Evolutionary conservation across 2,888 invertebrate species (phyloP).

Genomic region (Heliconius aoede): DNA sequence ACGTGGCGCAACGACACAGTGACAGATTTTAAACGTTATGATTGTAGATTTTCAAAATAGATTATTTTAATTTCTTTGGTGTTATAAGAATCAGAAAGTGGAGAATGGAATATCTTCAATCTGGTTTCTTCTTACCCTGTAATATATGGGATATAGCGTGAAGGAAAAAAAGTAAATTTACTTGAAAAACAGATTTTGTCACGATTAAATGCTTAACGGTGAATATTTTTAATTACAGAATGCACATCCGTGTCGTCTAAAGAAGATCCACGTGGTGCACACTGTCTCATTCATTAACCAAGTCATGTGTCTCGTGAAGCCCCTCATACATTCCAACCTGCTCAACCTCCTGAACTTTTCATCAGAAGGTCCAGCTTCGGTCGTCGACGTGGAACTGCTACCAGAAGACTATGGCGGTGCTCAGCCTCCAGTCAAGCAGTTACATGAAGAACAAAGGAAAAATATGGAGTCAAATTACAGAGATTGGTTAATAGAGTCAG

Average conservation of each 20-base stretch:
- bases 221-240: slow-evolving; percentile 76
- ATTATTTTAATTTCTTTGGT: neutral
- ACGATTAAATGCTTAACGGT: too few species aligned
- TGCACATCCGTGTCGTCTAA: slow-evolving; percentile 86
- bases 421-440: slow-evolving; percentile 75
- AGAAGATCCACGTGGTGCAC: slow-evolving; percentile 86
- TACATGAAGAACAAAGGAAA: slow-evolving; percentile 83
- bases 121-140: too few species aligned
- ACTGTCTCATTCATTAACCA: slow-evolving; percentile 87
- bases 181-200: too few species aligned
- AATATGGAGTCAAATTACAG: slow-evolving; percentile 84
- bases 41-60: neutral
- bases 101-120: too few species aligned
- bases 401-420: slow-evolving; percentile 86
- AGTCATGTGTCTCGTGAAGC: slow-evolving; percentile 86
- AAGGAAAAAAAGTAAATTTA: neutral
- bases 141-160: too few species aligned
- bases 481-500: slow-evolving; percentile 85
- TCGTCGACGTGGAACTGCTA: slow-evolving; percentile 73
- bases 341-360: slow-evolving; percentile 84
- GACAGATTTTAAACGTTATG: neutral
- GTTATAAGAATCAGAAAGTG: too few species aligned
- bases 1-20: neutral
- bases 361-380: slow-evolving; percentile 77
- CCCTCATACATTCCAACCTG: slow-evolving; percentile 85